Base-by-base conservation (phyloP, 2,113 vertebrate species). In the Corythornis cristatus region DNA sequence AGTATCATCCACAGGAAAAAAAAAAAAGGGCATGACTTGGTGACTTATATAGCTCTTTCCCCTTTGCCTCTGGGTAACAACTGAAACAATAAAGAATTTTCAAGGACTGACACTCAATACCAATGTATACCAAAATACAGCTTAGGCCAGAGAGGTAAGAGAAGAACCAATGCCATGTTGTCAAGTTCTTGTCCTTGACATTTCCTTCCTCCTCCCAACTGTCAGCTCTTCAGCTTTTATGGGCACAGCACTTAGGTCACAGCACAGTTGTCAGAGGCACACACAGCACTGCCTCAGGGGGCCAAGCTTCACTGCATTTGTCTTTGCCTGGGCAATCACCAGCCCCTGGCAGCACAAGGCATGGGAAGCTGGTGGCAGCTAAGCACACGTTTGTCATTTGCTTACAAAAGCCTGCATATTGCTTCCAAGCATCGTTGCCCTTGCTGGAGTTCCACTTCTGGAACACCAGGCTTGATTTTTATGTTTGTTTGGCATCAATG, bases 221-320 rank as follows among this genome's bases (percentile, higher is more conserved):
- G 31, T 15, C 23, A 73, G 17, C 45, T 68, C 35, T 37, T 35
- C 3, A 11, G 12, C 60, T 65, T 35, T 64, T 15, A 35, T 1
- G 5, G 85, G 50, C 42, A 77, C 66, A 62, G 37, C 35, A 46
- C 48, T 54, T 50, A 28, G 46, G 33, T 13, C 15, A 22, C 0
- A 25, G 48, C 33, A 58, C 25, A 60, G 13, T 5, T 5, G 45
- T 21, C 40, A 64, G 70, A 29, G 2, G 16, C 12, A 54, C 9
- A 37, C 37, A 37, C 37, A 29, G 40, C 5, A 2, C 45, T 54
- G 9, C 15, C 5, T 33, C 7, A 7, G 22, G 8, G 11, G 19
- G 14, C 33, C 3, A 4, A 20, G 11, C 5, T 0, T 11, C 6
- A 26, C 1, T 25, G 54, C 23, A 11, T 35, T 0, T 9, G 37